Base-by-base conservation (phyloP, 1,140 invertebrate species). In the Harlomillsia oculata region DNA sequence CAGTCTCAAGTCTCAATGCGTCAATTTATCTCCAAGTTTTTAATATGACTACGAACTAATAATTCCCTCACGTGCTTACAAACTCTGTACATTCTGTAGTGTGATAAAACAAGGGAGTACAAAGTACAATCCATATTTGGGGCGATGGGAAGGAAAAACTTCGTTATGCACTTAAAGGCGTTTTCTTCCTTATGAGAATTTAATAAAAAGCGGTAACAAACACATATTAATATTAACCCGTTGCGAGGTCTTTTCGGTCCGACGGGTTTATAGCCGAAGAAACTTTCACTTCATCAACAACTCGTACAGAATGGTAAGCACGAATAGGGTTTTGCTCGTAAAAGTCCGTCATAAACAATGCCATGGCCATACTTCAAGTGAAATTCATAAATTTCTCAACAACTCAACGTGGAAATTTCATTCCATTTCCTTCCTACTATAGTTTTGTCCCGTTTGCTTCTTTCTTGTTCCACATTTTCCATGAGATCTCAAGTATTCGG, bases 251-350 rank as follows among this genome's bases (percentile, higher is more conserved):
- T 20, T 48, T 48, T 30, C 29, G 18, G 16, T 48, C 28, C 25
- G 30, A 16, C 21, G 25, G 28, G 16, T 2, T 48, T 1, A 23
- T 32, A 48, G 30, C 45, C 44, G 40, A 45, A 40, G n/a, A n/a
- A 44, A 29, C 52, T 53, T 53, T 40, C 52, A 53, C 52, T 53
- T 53, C 52, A 53, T 53, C 52, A 53, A 45, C 40, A 53, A 53
- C 41, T 11, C 5, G 41, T 11, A 53, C n/a, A 14, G 16, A 41
- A 34, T 32, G 28, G 30, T 32, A 32, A 32, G 28, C 45, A 48
- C 45, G 45, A n/a, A n/a, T n/a, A n/a, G n/a, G n/a, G n/a, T n/a
- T n/a, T n/a, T n/a, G 45, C 29, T 48, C 45, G 45, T 48, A 48
- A 48, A 48, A 48, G 21, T 16, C 14, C 28, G 28, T 48, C 45